Conservation (phyloP, 2,888 invertebrate species). For the Drosophila tripunctata region DNA sequence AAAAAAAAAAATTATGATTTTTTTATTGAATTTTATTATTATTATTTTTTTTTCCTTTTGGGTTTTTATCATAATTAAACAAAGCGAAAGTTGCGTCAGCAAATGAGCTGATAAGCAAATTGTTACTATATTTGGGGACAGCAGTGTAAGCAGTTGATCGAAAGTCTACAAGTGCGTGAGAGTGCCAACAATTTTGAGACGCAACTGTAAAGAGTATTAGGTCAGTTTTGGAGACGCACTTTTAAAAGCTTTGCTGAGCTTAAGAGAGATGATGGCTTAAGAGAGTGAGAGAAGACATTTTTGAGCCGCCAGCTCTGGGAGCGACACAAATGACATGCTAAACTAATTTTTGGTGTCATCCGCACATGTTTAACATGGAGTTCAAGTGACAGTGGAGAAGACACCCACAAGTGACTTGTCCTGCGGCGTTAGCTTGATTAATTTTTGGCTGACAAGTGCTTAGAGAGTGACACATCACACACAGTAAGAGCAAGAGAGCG, state of each 20-base stretch:
- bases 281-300: constrained; percentile 5
- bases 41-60: constrained; percentile 46
- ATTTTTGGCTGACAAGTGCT: constrained; percentile 71
- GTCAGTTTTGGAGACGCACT: background rate
- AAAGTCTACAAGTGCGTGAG: background rate
- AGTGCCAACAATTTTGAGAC: background rate
- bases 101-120: constrained; percentile 45
- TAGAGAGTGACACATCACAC: constrained; percentile 18
- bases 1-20: constrained; percentile 44
- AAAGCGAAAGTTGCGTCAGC: constrained; percentile 63
- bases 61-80: constrained; percentile 71
- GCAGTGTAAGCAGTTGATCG: constrained; percentile 8
- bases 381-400: constrained; percentile 57
- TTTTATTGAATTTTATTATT: constrained; percentile 49
- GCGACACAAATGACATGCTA: constrained; percentile 66
- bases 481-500: background rate
- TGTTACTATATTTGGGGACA: background rate
- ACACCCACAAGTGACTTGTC: constrained; percentile 43
- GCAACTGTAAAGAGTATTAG: constrained; percentile 7
- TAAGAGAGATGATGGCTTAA: constrained; percentile 2
- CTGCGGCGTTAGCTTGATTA: constrained; percentile 69
- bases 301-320: constrained; percentile 25
- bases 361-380: constrained; percentile 64
- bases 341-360: constrained; percentile 73
- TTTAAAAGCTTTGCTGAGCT: constrained; percentile 13